A percentile compares a stretch with the other conserved stretches of the same genome.
Conservation (phyloP, 2,888 invertebrate species). For the Lasiommata megera region DNA sequence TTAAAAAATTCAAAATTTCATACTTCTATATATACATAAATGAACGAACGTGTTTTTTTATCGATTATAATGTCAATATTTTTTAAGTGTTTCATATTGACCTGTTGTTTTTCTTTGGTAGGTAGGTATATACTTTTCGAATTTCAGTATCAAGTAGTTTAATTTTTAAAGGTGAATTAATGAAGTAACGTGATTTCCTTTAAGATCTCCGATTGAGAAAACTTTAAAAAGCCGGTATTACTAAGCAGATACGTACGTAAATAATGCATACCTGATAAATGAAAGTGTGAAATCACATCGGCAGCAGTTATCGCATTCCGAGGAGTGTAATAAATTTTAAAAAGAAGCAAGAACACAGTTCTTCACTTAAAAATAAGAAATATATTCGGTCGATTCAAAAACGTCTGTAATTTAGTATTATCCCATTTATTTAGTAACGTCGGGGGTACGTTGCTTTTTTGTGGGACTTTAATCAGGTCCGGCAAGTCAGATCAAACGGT, state of each 20-base stretch:
- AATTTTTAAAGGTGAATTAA: too few species aligned
- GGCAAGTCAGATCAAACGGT: conserved; percentile 40
- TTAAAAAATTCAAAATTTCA: too few species aligned
- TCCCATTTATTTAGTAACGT: conserved; percentile 17
- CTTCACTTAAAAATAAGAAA: conserved; percentile 15
- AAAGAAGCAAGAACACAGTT: conserved; percentile 7
- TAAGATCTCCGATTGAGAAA: not conserved
- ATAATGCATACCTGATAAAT: not conserved
- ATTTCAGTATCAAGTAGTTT: too few species aligned
- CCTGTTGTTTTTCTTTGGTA: too few species aligned
- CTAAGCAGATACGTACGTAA: not conserved
- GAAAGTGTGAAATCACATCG: conserved; percentile 10
- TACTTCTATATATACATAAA: too few species aligned
- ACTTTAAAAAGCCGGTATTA: not conserved
- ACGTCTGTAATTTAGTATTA: conserved; percentile 14
- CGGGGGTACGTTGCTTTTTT: conserved; percentile 35
- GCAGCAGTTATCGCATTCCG: conserved; percentile 4
- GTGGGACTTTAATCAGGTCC: conserved; percentile 38
- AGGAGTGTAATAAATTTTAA: conserved; percentile 2
- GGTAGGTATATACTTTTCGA: too few species aligned
- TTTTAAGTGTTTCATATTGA: too few species aligned
- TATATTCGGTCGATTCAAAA: conserved; percentile 11
- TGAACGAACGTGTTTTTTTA: too few species aligned
- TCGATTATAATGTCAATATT: too few species aligned
- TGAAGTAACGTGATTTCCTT: not conserved